Percentiles rank a stretch among this genome's conserved stretches.
These are phyloP conservation scores for Coturnix japonica DNA, from an alignment of 2,113 vertebrate genomes.

Conservation along the genomic window DNA sequence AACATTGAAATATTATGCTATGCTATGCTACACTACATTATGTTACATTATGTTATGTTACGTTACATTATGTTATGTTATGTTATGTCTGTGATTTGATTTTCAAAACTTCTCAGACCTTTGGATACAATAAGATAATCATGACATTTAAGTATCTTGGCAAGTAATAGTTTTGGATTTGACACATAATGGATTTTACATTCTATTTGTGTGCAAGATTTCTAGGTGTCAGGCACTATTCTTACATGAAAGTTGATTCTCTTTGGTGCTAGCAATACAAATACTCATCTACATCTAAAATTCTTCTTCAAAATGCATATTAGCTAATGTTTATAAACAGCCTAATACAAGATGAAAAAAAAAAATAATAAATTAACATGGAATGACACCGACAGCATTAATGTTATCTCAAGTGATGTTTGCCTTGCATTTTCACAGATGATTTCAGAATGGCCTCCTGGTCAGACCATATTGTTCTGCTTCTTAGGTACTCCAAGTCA, in stretches of 20 bases:
- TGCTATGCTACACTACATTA: too few species aligned
- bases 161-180: neutral
- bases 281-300: neutral
- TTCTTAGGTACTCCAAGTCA: neutral
- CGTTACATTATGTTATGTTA: too few species aligned
- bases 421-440: neutral
- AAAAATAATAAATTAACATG: too few species aligned
- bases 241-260: neutral
- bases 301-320: neutral
- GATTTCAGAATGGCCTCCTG: neutral
- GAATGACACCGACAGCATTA: neutral
- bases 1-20: neutral
- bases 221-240: neutral
- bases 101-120: neutral
- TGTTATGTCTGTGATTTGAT: neutral
- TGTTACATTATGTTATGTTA: too few species aligned
- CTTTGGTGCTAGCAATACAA: neutral
- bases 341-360: neutral
- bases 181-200: neutral
- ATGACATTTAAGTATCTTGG: neutral
- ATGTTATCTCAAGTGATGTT: neutral
- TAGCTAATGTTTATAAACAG: neutral
- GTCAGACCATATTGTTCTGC: rapidly evolving
- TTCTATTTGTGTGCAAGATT: neutral
- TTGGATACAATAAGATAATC: neutral